Percentiles rank a stretch among this genome's conserved stretches.
Conservation (phyloP, 2,888 invertebrate genomes). For the Oxytorus armatus region DNA sequence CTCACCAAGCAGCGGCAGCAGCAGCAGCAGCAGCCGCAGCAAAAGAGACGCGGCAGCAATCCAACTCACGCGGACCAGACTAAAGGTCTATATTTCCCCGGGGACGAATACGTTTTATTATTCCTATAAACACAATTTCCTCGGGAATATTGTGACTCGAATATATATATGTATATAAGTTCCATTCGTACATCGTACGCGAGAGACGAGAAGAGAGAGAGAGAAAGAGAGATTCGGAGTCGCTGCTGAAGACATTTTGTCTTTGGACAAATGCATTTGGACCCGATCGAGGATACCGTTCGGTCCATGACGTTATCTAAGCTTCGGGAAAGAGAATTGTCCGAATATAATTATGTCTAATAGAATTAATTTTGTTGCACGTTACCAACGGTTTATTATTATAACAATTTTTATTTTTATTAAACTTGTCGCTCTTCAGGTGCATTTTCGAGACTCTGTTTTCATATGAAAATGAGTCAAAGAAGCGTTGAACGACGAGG, state of each 20-base stretch:
- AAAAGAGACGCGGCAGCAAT: conserved; percentile 70
- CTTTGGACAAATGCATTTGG: conserved; percentile 7
- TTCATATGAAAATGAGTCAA: no score
- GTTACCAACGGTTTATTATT: neutral
- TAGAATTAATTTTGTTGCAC: conserved; percentile 17
- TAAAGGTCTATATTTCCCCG: conserved; percentile 84
- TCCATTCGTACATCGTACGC: conserved; percentile 51
- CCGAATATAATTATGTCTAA: neutral
- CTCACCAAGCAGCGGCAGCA: conserved; percentile 72
- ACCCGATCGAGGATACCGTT: conserved; percentile 31
- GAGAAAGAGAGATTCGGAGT: conserved; percentile 25
- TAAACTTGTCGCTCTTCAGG: no score
- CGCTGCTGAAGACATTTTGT: conserved; percentile 50
- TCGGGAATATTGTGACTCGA: conserved; percentile 79
- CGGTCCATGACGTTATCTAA: conserved; percentile 4
- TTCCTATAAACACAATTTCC: conserved; percentile 84
- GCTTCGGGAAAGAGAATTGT: conserved; percentile 3
- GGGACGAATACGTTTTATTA: conserved; percentile 83
- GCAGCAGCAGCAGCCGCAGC: conserved; percentile 69
- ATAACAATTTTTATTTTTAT: neutral
- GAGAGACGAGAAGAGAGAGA: neutral
- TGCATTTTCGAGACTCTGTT: no score
- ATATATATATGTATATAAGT: conserved; percentile 61
- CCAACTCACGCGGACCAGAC: conserved; percentile 77
- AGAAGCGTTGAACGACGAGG: no score